Percentiles rank a stretch among this genome's conserved stretches.
Evolutionary conservation across 2,797 vertebrate genomes (phyloP).

Genomic region (Steatocranus sp.): DNA sequence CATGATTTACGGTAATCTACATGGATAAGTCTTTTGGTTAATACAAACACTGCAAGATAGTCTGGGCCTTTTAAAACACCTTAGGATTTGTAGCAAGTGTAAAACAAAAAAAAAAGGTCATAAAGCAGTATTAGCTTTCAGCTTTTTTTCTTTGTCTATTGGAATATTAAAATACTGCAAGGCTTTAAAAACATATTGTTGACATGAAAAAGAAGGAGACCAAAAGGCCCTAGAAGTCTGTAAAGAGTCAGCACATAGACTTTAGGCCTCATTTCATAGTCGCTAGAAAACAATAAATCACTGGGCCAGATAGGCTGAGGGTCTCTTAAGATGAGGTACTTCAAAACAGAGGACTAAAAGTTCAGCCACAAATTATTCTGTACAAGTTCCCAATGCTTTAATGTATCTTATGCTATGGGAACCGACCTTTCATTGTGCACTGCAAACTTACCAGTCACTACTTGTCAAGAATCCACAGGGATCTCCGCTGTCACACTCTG

Average conservation of each 20-base stretch:
- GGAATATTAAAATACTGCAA: background rate
- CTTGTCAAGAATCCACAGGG: constrained; percentile 11
- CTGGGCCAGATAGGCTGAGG: background rate
- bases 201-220: background rate
- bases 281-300: constrained; percentile 55
- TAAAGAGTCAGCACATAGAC: constrained; percentile 44
- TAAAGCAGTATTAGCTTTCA: background rate
- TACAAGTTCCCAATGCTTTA: constrained; percentile 38
- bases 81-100: background rate
- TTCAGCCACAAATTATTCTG: constrained; percentile 59
- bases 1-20: constrained; percentile 6
- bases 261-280: constrained; percentile 37
- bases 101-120: background rate
- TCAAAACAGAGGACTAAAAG: constrained; percentile 51
- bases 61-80: background rate
- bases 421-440: background rate
- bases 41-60: background rate
- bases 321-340: constrained; percentile 34
- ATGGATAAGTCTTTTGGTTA: background rate
- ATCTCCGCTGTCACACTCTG: constrained; percentile 47
- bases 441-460: constrained; percentile 23
- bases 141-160: background rate
- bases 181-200: background rate
- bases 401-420: constrained; percentile 46
- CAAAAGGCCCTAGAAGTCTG: background rate